These are phyloP conservation scores for Pachyrhynchus sulphureomaculatus DNA, from an alignment of 1,140 invertebrate genomes.

Conservation along the genomic window DNA sequence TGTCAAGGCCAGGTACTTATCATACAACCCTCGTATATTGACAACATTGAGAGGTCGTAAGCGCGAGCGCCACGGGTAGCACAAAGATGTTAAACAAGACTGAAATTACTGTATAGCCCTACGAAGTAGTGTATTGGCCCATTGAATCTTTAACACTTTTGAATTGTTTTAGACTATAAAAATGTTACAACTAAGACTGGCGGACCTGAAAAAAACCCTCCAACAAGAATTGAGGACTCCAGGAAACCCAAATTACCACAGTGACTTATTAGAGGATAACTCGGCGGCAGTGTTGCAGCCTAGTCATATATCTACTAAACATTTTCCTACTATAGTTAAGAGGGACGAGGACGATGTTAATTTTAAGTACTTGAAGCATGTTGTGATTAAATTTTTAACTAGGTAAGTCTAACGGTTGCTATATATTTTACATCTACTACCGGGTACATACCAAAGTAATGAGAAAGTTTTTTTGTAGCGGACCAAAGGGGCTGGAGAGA, in stretches of 20 bases:
- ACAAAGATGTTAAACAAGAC: no score
- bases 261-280: constrained; percentile 38
- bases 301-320: constrained; percentile 56
- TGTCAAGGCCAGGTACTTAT: no score
- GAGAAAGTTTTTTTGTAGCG: no score
- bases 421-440: no score
- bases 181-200: constrained; percentile 80
- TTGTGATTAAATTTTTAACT: constrained; percentile 88
- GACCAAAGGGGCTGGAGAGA: no score
- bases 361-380: constrained; percentile 87
- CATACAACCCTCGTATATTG: no score
- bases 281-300: constrained; percentile 54
- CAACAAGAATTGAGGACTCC: constrained; percentile 76
- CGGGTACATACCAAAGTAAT: no score
- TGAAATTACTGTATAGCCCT: no score
- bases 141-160: no score
- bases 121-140: no score
- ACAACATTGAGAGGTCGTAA: no score
- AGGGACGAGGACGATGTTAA: constrained; percentile 74
- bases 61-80: no score
- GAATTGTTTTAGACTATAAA: constrained; percentile 78
- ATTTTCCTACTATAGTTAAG: constrained; percentile 53
- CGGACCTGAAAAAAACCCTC: constrained; percentile 88
- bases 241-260: constrained; percentile 32
- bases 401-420: constrained; percentile 19